phyloP scores from a whole-genome alignment of 1,140 invertebrate genomes.

The Chlorops oryzae region DNA sequence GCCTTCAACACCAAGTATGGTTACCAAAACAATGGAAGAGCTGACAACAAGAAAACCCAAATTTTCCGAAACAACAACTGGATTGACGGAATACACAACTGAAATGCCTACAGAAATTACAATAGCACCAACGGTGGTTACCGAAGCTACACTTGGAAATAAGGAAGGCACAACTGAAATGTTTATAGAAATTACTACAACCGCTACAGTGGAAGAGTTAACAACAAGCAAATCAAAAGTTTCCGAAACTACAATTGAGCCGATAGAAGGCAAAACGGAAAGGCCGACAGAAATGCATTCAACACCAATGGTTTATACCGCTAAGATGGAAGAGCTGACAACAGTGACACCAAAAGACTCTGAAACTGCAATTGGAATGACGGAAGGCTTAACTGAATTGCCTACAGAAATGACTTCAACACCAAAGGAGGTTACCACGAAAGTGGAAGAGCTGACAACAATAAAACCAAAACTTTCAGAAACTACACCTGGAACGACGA shows the following conservation, averaged over 20 bases:
- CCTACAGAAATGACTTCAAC: not conserved
- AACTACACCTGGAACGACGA: not conserved
- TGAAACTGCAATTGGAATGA: not conserved
- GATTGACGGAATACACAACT: too few relatives aligned
- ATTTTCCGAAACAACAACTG: not conserved
- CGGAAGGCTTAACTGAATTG: not conserved
- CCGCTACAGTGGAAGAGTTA: too few relatives aligned
- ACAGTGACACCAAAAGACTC: not conserved
- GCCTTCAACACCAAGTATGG: too few relatives aligned
- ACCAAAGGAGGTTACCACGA: not conserved
- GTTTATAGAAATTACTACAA: not conserved
- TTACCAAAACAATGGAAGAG: too few relatives aligned
- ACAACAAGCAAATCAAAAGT: too few relatives aligned
- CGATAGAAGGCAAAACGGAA: not conserved
- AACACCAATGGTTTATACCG: not conserved
- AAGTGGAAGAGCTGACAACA: not conserved
- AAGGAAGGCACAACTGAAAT: not conserved
- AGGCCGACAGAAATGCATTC: too few relatives aligned
- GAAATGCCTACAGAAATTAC: not conserved
- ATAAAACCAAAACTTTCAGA: not conserved
- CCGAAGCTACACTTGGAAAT: not conserved
- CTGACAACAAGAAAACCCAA: too few relatives aligned
- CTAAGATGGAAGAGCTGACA: not conserved
- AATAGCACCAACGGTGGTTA: slow-evolving; percentile 10
- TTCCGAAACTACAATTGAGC: not conserved